Evolutionary conservation across 2,888 invertebrate species (phyloP).

Genomic region (Clivina fossor): DNA sequence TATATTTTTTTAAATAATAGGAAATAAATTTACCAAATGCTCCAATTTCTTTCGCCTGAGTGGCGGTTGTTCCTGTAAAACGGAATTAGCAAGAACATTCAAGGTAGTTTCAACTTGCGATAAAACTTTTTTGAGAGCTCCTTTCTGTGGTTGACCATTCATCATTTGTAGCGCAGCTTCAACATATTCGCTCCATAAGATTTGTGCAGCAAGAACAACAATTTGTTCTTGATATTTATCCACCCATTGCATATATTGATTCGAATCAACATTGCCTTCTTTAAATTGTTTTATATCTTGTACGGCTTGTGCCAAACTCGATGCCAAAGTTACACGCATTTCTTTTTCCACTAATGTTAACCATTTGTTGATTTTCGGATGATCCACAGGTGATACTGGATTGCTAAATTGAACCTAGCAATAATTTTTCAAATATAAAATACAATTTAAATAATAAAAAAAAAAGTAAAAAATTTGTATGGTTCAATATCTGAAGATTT

Average conservation of each 20-base stretch:
- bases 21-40: constrained; percentile 74
- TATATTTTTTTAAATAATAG: constrained; percentile 10
- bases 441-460: background rate
- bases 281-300: constrained; percentile 90
- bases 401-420: constrained; percentile 69
- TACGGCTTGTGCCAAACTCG: constrained; percentile 87
- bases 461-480: too few species aligned
- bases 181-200: constrained; percentile 96
- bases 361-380: constrained; percentile 99
- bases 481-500: too few species aligned
- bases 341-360: constrained; percentile 93
- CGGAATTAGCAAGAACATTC: constrained; percentile 96
- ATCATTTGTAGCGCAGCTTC: constrained; percentile 81
- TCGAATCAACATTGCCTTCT: constrained; percentile 80
- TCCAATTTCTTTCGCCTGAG: constrained; percentile 93
- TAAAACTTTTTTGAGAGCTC: constrained; percentile 69
- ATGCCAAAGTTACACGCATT: constrained; percentile 94
- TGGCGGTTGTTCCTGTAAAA: constrained; percentile 96
- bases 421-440: constrained; percentile 58
- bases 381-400: constrained; percentile 85
- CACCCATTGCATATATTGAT: constrained; percentile 93
- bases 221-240: constrained; percentile 93
- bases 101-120: constrained; percentile 87
- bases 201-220: constrained; percentile 95
- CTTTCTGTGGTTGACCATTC: constrained; percentile 63